Percentiles rank a stretch among this genome's conserved stretches.
These are phyloP conservation scores for Nesogale talazaci DNA, from an alignment of 2,113 vertebrate species.

Conservation along the genomic window DNA sequence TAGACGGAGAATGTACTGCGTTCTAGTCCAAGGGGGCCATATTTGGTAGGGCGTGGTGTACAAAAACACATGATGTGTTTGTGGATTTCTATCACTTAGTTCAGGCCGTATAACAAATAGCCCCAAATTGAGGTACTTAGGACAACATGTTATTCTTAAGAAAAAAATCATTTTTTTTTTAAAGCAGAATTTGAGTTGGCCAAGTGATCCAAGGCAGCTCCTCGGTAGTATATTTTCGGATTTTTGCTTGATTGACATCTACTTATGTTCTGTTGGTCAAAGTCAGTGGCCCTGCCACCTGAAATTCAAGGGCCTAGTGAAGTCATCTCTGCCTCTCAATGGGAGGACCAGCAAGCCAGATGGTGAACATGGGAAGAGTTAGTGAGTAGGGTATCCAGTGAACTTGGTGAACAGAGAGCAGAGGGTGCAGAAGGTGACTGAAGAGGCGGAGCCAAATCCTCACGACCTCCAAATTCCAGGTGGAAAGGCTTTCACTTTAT, in stretches of 20 bases:
- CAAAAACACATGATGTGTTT: neutral
- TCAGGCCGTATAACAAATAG: neutral
- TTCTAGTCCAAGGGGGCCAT: neutral
- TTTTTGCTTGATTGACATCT: neutral
- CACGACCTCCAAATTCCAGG: neutral
- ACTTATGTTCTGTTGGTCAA: neutral
- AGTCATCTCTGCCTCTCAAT: neutral
- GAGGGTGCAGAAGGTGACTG: neutral
- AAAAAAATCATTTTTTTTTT: neutral
- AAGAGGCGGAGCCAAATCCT: neutral
- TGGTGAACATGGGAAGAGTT: neutral
- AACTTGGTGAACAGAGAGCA: neutral
- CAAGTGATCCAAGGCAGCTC: neutral
- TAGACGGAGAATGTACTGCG: neutral
- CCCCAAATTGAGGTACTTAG: neutral
- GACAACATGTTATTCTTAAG: neutral
- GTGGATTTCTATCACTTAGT: neutral
- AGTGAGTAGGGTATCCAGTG: neutral
- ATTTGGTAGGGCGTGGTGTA: neutral
- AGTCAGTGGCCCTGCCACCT: neutral
- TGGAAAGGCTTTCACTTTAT: neutral
- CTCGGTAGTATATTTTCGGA: neutral
- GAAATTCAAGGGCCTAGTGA: neutral
- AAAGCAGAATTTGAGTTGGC: neutral
- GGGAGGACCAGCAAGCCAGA: neutral